Conservation (phyloP, 2,888 invertebrate species). For the Priocnemis perturbator region DNA sequence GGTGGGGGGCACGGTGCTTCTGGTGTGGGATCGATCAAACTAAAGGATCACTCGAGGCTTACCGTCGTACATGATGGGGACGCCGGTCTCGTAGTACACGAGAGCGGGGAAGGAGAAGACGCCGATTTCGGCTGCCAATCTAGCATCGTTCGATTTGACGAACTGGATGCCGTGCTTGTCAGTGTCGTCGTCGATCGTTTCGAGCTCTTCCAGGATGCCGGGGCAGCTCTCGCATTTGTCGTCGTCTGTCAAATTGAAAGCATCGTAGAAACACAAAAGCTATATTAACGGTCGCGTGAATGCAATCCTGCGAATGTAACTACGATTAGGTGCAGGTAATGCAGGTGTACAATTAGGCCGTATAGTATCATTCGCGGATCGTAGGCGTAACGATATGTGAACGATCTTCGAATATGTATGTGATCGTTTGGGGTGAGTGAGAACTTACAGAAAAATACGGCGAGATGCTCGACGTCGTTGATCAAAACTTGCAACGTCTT, state of each 20-base stretch:
- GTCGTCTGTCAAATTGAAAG: slow-evolving; percentile 78
- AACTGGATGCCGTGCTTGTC: slow-evolving; percentile 95
- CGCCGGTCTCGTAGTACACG: slow-evolving; percentile 95
- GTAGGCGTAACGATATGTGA: no score
- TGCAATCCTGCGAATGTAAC: neutral
- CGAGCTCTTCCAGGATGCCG: slow-evolving; percentile 90
- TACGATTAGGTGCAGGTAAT: no score
- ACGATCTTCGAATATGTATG: no score
- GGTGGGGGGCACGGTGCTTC: no score
- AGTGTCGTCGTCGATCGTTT: slow-evolving; percentile 94
- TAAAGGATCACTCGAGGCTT: slow-evolving; percentile 74
- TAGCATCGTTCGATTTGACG: slow-evolving; percentile 93
- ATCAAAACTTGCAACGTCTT: slow-evolving; percentile 92
- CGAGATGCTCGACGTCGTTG: slow-evolving; percentile 92
- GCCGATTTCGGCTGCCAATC: slow-evolving; percentile 92
- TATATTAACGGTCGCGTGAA: neutral
- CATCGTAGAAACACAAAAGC: neutral
- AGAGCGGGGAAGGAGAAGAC: slow-evolving; percentile 94
- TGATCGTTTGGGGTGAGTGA: neutral
- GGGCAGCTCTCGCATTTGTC: slow-evolving; percentile 91
- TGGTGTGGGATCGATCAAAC: slow-evolving; percentile 26
- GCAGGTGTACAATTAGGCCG: no score
- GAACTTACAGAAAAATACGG: slow-evolving; percentile 91
- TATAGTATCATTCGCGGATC: no score
- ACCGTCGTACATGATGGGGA: slow-evolving; percentile 97